Evolutionary conservation across 2,797 vertebrate species (phyloP).

Genomic region (Mergus octosetaceus): DNA sequence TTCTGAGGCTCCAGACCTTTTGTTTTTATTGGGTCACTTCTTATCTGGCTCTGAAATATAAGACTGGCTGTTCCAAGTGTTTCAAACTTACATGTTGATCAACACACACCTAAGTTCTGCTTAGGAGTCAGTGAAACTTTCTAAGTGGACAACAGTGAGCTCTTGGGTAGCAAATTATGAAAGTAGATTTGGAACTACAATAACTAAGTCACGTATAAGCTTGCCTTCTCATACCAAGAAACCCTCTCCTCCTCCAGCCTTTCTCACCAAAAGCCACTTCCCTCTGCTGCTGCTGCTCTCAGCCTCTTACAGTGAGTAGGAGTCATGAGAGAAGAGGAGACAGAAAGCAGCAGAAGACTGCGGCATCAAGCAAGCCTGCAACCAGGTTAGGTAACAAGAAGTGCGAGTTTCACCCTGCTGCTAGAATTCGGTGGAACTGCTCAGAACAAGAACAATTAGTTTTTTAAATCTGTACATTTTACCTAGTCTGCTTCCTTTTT

Average conservation of each 20-base stretch:
- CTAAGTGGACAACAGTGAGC: neutral
- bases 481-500: neutral
- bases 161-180: neutral
- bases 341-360: neutral
- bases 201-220: slow-evolving; percentile 4
- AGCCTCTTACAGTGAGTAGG: neutral
- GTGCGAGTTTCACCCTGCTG: neutral
- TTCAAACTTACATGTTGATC: neutral
- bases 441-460: neutral
- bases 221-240: slow-evolving; percentile 41
- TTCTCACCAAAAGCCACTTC: slow-evolving; percentile 54
- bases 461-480: neutral
- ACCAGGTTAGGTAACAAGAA: neutral
- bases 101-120: neutral
- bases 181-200: neutral
- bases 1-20: neutral
- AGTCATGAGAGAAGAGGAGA: neutral
- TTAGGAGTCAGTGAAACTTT: neutral
- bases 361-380: neutral
- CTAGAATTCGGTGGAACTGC: neutral
- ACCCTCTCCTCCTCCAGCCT: neutral
- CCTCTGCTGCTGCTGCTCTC: slow-evolving; percentile 17
- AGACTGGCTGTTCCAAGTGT: neutral
- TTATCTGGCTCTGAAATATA: neutral
- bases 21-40: neutral